Percentiles rank a stretch among this genome's conserved stretches.
phyloP scores from a whole-genome alignment of 1,140 invertebrate species.

The Pseudomyrmex pallidus region DNA sequence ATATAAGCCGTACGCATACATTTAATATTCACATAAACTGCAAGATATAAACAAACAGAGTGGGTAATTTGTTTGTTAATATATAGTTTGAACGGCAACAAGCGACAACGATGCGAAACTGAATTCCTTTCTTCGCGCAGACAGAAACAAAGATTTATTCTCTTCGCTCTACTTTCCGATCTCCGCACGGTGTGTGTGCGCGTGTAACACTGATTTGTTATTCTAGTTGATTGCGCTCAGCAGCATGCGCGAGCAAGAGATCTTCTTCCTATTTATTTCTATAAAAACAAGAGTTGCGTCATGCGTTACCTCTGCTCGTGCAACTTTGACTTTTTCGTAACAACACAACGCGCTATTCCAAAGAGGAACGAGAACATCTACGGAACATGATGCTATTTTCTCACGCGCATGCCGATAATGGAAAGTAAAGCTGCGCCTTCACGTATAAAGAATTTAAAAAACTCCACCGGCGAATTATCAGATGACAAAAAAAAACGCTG shows the following conservation, averaged over 20 bases:
- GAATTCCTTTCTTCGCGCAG: too few relatives aligned
- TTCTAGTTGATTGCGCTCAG: constrained; percentile 46
- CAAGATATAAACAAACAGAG: not conserved
- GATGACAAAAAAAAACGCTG: not conserved
- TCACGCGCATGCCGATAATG: constrained; percentile 17
- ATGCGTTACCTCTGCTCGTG: constrained; percentile 17
- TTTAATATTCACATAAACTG: constrained; percentile 9
- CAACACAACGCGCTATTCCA: not conserved
- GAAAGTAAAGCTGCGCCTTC: not conserved
- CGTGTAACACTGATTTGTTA: not conserved
- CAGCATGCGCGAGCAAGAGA: constrained; percentile 55
- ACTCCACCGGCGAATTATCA: not conserved
- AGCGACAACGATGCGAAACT: too few relatives aligned
- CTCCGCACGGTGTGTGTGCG: not conserved
- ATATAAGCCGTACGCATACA: not conserved
- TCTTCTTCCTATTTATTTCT: constrained; percentile 5
- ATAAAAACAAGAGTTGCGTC: constrained; percentile 12
- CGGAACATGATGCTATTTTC: constrained; percentile 18
- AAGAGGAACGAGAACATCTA: not conserved
- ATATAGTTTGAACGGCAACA: too few relatives aligned
- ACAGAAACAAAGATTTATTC: not conserved
- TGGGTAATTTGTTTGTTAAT: too few relatives aligned
- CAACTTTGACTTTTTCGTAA: constrained; percentile 19
- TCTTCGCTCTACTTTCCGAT: not conserved
- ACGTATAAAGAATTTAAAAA: constrained; percentile 16